Evolutionary conservation across 2,113 vertebrate genomes (phyloP), one percentile per base, ranked within the genome.

Genomic region (Hippocampus barbouri): DNA sequence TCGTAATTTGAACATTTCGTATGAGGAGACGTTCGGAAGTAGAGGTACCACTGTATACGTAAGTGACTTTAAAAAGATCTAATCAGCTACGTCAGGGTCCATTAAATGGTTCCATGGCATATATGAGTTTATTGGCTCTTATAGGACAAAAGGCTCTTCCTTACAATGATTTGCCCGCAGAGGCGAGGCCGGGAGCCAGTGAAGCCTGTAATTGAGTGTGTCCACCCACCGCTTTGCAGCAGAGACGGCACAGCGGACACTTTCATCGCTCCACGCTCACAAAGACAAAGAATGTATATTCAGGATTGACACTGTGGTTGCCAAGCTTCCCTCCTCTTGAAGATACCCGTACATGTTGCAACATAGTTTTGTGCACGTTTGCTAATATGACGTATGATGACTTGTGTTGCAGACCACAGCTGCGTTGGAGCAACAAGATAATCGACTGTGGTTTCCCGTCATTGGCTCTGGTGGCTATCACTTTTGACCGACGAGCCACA

Each of bases 131-230:
- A 15, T 8, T 41, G 34, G 34, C 16, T 63, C 15, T 38, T 8
- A 10, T 23, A 57, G 8, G 54, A 23, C 10, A 23, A 57, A 23
- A 10, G 23, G 10, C 21, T 11, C 20, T n/a, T 57, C 4, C 57
- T 30, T 30, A 15, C 6, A 59, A 15, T 25, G 25, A 27, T 69
- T 38, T 68, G 25, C 60, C 70, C 49, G 65, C 64, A 40, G 59
- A n/a, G 64, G 56, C 40, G 64, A 65, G 71, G 70, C 38, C 70
- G 83, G 71, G 81, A 76, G 74, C 78, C 78, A 53, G 77, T 73
- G 81, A 88, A 89, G 85, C 77, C 89, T 91, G 83, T 90, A 92
- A 92, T 92, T 86, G 86, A 89, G 88, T 86, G 87, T 89, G 90
- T 91, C 91, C 88, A 49, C 91, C 92, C 87, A 90, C 89, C 49